Evolutionary conservation across 2,888 invertebrate genomes (phyloP), one percentile per base, ranked within the genome.

Genomic region (Agrochola circellaris): DNA sequence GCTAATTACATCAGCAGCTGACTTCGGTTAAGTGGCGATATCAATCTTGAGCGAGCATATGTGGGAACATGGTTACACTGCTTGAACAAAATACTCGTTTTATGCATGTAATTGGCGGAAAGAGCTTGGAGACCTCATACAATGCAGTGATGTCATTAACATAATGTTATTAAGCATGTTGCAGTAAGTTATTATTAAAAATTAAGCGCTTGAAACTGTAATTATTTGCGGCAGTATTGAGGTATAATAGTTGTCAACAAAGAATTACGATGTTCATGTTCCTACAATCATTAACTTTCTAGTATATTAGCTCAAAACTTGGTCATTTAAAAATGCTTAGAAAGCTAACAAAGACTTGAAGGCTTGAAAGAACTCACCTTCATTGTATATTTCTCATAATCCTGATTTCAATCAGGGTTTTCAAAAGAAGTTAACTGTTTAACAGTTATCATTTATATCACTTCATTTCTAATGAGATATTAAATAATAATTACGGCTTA

Each of bases 1-100:
- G 90, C 92, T 95, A 95, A 95, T 94, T 95, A 92, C 91, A 92
- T 94, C 94, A 94, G 92, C 94, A 94, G 94, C 93, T 94, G 94
- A 93, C 91, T 93, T 75, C 87, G 77, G 89, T 90, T 93, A 93
- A 94, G 92, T 93, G 92, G 89, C 82, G 93, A 94, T 94, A 95
- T 94, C 90, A 94, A 95, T 95, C 95, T 93, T 90, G 87, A 88
- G 89, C 87, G 87, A 88, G 89, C 90, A 91, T 89, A 91, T 90
- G 91, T 90, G 92, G 89, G 93, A 93, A 92, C 90, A 85, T 74
- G 88, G 84, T 84, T 87, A 88, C 88, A 87, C 83, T 86, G 85
- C 82, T 83, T 82, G 80, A 85, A 87, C 87, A 88, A 88, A 88
- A 90, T 90, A 88, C 87, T 88, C 82, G 84, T 87, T 90, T 89